Evolutionary conservation across 2,888 invertebrate species (phyloP), one percentile per base, ranked within the genome.

Genomic region (Boloria selene): DNA sequence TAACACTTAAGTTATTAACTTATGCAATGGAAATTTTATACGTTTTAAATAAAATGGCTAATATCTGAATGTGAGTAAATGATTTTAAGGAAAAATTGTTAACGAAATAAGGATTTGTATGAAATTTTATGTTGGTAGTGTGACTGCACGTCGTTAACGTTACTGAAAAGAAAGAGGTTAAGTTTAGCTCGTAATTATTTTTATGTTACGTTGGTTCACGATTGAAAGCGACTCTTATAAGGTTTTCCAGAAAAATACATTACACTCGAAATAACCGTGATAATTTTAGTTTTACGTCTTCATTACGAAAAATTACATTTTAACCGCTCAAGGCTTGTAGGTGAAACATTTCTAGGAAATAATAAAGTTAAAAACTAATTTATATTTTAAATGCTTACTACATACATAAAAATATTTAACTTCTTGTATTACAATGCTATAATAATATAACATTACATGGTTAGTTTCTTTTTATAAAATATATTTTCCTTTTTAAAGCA

Each of bases 121-220:
- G 58, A 58, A 58, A 38, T 59, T 59, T 59, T 38, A 59, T 59
- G 47, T 17, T 17, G 31, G 18, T 59, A 59, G 59, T 59, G 59
- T 59, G 59, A 59, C 59, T 38, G 17, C 31, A 6, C 7, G 38
- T 59, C 59, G 59, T 59, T 59, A 59, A 59, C 26, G 49, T 16
- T 50, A 17, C 7, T 50, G 13, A 13, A 50, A 59, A 50, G 22
- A 31, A 59, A 59, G 59, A 50, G 59, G 59, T 38, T 59, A 50
- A 49, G n/a, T 10, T 59, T 49, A 38, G 13, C 7, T 38, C n/a
- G 26, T 58, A 31, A 47, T 58, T 59, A 49, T 45, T 50, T 17
- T 17, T 18, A 56, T 14, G 38, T 31, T 17, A 38, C 31, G 31
- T 10, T 38, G 31, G 22, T 59, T 59, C 31, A 59, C 47, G 26